Evolutionary conservation across 2,888 invertebrate species (phyloP).

Genomic region (Tetrapedia diversipes): DNA sequence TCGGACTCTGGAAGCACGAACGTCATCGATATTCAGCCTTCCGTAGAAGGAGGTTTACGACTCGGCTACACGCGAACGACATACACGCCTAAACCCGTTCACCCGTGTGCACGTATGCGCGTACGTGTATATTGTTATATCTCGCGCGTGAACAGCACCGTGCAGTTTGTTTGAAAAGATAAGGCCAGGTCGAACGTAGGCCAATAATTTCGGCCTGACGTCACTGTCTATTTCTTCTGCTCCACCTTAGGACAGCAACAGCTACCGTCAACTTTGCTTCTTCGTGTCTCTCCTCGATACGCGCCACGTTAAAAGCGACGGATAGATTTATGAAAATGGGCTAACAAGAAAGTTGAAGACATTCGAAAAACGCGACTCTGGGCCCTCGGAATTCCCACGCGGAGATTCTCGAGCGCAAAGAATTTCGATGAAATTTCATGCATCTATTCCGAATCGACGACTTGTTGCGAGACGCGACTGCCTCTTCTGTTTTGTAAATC

Average conservation of each 20-base stretch:
- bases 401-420: neutral
- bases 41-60: slow-evolving; percentile 45
- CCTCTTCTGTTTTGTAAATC: no score
- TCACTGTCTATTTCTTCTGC: slow-evolving; percentile 62
- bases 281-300: no score
- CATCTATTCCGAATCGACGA: no score
- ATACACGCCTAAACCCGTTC: neutral
- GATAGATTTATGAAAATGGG: slow-evolving; percentile 12
- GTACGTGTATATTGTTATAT: slow-evolving; percentile 46
- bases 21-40: slow-evolving; percentile 52
- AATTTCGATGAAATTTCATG: neutral
- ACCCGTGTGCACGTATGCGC: neutral
- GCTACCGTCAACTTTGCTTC: slow-evolving; percentile 24
- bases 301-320: no score
- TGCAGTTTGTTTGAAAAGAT: slow-evolving; percentile 60
- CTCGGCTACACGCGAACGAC: slow-evolving; percentile 13
- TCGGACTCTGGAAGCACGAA: neutral
- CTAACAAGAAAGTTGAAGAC: neutral
- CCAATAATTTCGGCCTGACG: slow-evolving; percentile 65
- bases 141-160: slow-evolving; percentile 24
- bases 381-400: neutral
- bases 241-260: slow-evolving; percentile 17
- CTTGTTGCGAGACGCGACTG: no score
- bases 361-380: neutral
- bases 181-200: slow-evolving; percentile 52